Conservation (phyloP, 2,113 vertebrate genomes). For the Gobiocypris rarus region DNA sequence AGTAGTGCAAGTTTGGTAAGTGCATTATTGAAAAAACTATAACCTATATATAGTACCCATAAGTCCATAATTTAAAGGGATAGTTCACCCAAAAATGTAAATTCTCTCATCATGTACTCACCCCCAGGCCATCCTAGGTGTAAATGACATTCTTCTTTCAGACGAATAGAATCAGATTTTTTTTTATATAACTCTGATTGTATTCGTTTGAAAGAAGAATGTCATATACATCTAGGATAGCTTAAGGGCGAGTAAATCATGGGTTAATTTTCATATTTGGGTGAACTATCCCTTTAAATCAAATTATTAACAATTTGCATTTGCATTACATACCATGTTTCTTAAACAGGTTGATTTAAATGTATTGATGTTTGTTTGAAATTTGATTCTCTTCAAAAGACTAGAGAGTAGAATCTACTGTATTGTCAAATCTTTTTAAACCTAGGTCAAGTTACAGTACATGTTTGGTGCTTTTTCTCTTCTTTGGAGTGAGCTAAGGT, state of each 20-base stretch:
- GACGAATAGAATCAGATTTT: no score
- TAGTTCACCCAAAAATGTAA: no score
- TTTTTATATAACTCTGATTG: no score
- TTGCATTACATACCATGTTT: not conserved
- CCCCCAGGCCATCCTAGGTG: no score
- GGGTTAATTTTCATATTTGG: no score
- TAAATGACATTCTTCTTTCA: no score
- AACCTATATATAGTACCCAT: no score
- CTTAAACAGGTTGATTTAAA: not conserved
- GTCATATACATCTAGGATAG: no score
- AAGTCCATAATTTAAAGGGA: not conserved
- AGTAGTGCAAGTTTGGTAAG: not conserved
- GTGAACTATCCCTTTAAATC: not conserved
- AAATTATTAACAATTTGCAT: not conserved
- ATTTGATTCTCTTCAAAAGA: not conserved
- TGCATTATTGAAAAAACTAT: not conserved
- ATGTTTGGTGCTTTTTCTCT: not conserved
- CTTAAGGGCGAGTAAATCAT: no score
- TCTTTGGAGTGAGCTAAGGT: not conserved
- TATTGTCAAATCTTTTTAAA: not conserved
- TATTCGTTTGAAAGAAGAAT: no score
- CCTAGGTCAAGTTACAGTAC: not conserved
- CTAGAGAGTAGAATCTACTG: not conserved
- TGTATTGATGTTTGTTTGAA: not conserved
- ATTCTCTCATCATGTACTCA: no score